Conservation (phyloP, 2,888 invertebrate species). For the Mythimna albipuncta region DNA sequence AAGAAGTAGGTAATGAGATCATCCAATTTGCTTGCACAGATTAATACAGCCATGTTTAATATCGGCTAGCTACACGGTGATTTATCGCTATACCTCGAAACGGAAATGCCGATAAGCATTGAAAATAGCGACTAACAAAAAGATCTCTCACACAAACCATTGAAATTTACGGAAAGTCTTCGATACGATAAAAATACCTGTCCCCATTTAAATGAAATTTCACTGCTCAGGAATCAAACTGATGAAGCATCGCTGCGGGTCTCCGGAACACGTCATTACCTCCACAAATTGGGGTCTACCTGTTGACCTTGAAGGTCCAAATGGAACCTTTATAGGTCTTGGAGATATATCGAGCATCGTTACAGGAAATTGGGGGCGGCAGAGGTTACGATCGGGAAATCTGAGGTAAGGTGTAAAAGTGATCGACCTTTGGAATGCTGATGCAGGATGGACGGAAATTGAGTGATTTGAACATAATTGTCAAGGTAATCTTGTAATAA, state of each 20-base stretch:
- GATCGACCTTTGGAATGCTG: constrained; percentile 29
- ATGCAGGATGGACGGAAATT: constrained; percentile 9
- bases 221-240: constrained; percentile 56
- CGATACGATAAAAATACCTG: constrained; percentile 21
- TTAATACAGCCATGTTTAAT: constrained; percentile 2
- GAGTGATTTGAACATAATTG: not conserved
- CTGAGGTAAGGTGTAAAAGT: constrained; percentile 36
- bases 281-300: constrained; percentile 66
- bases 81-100: constrained; percentile 15
- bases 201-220: constrained; percentile 45
- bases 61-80: not conserved
- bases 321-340: constrained; percentile 54
- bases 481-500: not conserved
- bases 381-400: constrained; percentile 41
- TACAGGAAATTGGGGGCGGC: constrained; percentile 60
- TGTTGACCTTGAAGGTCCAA: constrained; percentile 58
- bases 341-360: constrained; percentile 59
- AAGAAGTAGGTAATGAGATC: not conserved
- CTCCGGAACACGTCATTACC: constrained; percentile 64
- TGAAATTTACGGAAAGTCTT: constrained; percentile 1
- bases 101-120: constrained; percentile 5
- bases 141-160: constrained; percentile 1
- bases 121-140: constrained; percentile 7
- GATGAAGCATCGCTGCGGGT: constrained; percentile 55
- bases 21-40: not conserved